These are phyloP conservation scores for Drosophila nr. perissopoda DNA, from an alignment of 2,888 invertebrate genomes.

Conservation along the genomic window DNA sequence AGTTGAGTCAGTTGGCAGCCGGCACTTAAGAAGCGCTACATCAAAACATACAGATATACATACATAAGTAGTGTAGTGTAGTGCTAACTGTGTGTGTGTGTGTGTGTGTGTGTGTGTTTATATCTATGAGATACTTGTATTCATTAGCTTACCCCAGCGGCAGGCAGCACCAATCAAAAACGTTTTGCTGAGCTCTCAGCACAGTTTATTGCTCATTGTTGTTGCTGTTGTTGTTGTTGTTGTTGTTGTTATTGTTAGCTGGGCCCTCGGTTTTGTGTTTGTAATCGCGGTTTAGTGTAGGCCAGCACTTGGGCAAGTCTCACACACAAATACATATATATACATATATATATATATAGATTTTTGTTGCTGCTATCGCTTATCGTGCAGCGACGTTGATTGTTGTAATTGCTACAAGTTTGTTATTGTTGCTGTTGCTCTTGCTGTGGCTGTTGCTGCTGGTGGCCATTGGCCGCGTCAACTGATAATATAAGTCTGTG, in stretches of 20 bases:
- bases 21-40: slow-evolving; percentile 44
- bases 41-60: not conserved
- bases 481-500: slow-evolving; percentile 35
- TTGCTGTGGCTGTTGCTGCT: slow-evolving; percentile 3
- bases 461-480: slow-evolving; percentile 58
- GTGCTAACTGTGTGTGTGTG: not conserved
- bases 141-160: slow-evolving; percentile 58
- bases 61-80: not conserved
- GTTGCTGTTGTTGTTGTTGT: slow-evolving; percentile 20
- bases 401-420: slow-evolving; percentile 68
- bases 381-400: slow-evolving; percentile 60
- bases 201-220: slow-evolving; percentile 52
- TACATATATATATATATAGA: slow-evolving; percentile 9
- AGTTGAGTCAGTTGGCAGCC: slow-evolving; percentile 33
- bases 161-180: slow-evolving; percentile 61
- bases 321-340: not conserved
- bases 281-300: slow-evolving; percentile 71
- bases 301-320: slow-evolving; percentile 53
- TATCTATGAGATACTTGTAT: slow-evolving; percentile 67
- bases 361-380: slow-evolving; percentile 49
- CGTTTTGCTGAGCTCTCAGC: slow-evolving; percentile 45
- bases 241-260: slow-evolving; percentile 32
- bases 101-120: slow-evolving; percentile 13
- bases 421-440: slow-evolving; percentile 13
- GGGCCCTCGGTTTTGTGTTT: slow-evolving; percentile 41